Percentiles rank a stretch among this genome's conserved stretches.
Evolutionary conservation across 2,888 invertebrate species (phyloP).

Genomic region (Hymenopus coronatus): DNA sequence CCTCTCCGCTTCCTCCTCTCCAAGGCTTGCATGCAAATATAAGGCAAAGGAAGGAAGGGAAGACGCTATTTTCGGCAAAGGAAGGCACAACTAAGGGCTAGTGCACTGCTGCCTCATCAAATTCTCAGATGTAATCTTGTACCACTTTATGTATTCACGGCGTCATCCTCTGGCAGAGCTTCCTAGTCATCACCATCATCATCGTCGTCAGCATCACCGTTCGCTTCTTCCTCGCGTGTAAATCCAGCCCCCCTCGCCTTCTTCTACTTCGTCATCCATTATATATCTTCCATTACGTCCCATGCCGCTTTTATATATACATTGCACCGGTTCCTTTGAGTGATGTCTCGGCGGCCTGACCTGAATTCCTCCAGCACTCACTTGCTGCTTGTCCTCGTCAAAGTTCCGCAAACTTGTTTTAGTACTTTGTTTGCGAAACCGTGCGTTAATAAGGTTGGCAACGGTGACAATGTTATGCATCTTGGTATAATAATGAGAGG

Average conservation of each 20-base stretch:
- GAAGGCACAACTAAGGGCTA: background rate
- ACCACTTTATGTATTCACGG: conserved; percentile 20
- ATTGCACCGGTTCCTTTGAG: background rate
- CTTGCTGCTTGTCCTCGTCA: background rate
- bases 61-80: background rate
- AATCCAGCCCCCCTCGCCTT: background rate
- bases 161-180: background rate
- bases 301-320: conserved; percentile 7
- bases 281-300: conserved; percentile 29
- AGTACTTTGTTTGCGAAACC: background rate
- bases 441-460: background rate
- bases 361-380: background rate
- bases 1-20: background rate
- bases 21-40: background rate
- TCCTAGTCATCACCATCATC: background rate
- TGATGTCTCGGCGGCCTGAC: background rate
- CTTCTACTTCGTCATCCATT: conserved; percentile 18
- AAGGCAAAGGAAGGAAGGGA: background rate
- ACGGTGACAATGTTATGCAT: background rate
- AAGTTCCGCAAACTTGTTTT: background rate
- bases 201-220: background rate
- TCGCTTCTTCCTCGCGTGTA: conserved; percentile 2
- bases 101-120: conserved; percentile 10
- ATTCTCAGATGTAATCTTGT: conserved; percentile 22
- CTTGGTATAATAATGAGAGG: background rate